These are phyloP conservation scores for Rhogogaster chlorosoma DNA, from an alignment of 2,888 invertebrate genomes.

Conservation along the genomic window DNA sequence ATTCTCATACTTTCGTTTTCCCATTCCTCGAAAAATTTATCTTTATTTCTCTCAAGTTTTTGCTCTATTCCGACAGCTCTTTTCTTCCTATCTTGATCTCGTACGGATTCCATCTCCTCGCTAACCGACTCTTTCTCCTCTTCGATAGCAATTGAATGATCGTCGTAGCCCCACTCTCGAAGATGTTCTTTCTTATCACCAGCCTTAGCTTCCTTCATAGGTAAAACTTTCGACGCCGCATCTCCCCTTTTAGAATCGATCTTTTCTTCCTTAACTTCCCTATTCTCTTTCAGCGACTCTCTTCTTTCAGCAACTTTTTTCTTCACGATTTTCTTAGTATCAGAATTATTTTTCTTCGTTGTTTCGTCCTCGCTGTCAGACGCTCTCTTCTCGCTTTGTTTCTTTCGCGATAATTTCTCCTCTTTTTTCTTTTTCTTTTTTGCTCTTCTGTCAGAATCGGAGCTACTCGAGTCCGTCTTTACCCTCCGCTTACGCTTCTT, in stretches of 20 bases:
- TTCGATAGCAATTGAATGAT: not conserved
- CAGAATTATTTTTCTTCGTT: constrained; percentile 2
- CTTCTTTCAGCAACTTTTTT: not conserved
- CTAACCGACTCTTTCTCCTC: not conserved
- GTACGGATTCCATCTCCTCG: not conserved
- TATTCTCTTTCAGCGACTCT: constrained; percentile 13
- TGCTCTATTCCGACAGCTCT: constrained; percentile 5
- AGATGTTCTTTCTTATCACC: not conserved
- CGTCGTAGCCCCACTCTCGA: constrained; percentile 26
- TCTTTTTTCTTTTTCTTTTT: constrained; percentile 22
- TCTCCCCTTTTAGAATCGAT: constrained; percentile 13
- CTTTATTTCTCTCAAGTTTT: not conserved
- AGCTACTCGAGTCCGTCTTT: constrained; percentile 69
- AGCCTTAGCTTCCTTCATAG: not conserved
- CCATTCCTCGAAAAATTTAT: constrained; percentile 35
- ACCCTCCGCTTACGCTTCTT: constrained; percentile 67
- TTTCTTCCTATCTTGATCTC: constrained; percentile 1
- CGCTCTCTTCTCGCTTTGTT: constrained; percentile 17
- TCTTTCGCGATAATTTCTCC: not conserved
- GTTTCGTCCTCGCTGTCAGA: constrained; percentile 12
- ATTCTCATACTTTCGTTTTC: constrained; percentile 32
- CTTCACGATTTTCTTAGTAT: constrained; percentile 7
- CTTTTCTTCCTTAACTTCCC: constrained; percentile 41
- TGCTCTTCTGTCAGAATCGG: constrained; percentile 65
- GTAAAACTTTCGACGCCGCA: not conserved